Evolutionary conservation across 2,888 invertebrate genomes (phyloP).

Genomic region (Brachyopa scutellaris): DNA sequence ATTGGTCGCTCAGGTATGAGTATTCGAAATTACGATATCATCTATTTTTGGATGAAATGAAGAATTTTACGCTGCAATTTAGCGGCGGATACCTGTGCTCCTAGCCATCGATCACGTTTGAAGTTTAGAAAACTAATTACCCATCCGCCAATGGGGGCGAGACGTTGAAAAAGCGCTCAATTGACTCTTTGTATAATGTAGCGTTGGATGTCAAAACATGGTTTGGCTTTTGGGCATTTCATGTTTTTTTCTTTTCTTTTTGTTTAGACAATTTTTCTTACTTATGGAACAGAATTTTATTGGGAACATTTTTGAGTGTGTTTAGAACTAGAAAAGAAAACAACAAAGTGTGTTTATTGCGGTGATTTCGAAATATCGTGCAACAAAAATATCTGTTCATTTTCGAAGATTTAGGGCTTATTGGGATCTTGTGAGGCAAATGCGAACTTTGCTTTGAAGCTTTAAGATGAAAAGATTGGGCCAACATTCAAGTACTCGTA

Average conservation of each 20-base stretch:
- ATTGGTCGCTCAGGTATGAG: slow-evolving; percentile 48
- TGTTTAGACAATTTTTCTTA: slow-evolving; percentile 46
- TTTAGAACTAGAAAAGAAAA: slow-evolving; percentile 6
- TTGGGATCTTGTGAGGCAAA: too few relatives aligned
- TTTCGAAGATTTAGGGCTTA: too few relatives aligned
- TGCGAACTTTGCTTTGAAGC: too few relatives aligned
- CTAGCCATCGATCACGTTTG: slow-evolving; percentile 56
- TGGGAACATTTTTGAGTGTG: slow-evolving; percentile 27
- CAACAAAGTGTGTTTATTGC: slow-evolving; percentile 22
- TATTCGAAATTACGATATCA: slow-evolving; percentile 19
- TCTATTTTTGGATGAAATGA: slow-evolving; percentile 54
- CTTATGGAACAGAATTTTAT: slow-evolving; percentile 47
- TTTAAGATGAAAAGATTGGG: too few relatives aligned
- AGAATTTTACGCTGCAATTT: slow-evolving; percentile 39
- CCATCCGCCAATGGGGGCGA: slow-evolving; percentile 28
- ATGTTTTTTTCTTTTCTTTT: neutral
- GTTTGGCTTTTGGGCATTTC: slow-evolving; percentile 18
- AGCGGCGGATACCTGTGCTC: too few relatives aligned
- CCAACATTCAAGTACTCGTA: too few relatives aligned
- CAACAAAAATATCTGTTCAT: too few relatives aligned
- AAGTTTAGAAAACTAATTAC: slow-evolving; percentile 60
- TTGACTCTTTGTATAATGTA: slow-evolving; percentile 48
- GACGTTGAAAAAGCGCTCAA: slow-evolving; percentile 52
- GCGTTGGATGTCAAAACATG: slow-evolving; percentile 55
- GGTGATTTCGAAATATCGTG: slow-evolving; percentile 32